phyloP scores from a whole-genome alignment of 2,113 vertebrate species.

The Pyxicephalus adspersus region DNA sequence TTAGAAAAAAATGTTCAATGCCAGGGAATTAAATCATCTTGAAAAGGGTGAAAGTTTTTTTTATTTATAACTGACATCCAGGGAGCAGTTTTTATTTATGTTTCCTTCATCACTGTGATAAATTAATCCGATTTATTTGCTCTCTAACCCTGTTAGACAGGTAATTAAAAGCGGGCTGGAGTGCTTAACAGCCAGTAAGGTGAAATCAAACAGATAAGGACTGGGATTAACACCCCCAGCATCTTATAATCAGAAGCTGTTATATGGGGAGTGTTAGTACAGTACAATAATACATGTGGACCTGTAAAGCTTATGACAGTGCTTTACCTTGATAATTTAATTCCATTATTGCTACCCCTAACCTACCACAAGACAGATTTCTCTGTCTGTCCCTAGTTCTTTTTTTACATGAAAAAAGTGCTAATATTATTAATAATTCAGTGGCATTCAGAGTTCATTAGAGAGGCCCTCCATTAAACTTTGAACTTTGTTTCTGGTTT shows the following conservation, averaged over 20 bases:
- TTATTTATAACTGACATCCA: constrained; percentile 30
- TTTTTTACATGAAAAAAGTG: neutral
- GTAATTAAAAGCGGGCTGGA: constrained; percentile 22
- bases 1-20: constrained; percentile 2
- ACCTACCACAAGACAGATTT: neutral
- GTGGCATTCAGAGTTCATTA: too few relatives aligned
- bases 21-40: constrained; percentile 33
- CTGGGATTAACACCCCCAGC: neutral
- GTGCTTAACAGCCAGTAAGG: constrained; percentile 20
- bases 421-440: constrained; percentile 49
- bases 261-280: neutral
- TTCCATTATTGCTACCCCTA: too few relatives aligned
- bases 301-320: too few relatives aligned
- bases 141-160: constrained; percentile 10
- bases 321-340: too few relatives aligned
- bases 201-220: neutral
- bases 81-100: constrained; percentile 36
- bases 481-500: too few relatives aligned
- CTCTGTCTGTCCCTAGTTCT: constrained; percentile 9
- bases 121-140: constrained; percentile 48
- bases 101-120: constrained; percentile 30
- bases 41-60: constrained; percentile 16
- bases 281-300: too few relatives aligned
- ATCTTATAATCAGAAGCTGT: neutral
- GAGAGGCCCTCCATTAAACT: too few relatives aligned